Conservation (phyloP, 2,113 vertebrate species). For the Neolamprologus cancellatus region DNA sequence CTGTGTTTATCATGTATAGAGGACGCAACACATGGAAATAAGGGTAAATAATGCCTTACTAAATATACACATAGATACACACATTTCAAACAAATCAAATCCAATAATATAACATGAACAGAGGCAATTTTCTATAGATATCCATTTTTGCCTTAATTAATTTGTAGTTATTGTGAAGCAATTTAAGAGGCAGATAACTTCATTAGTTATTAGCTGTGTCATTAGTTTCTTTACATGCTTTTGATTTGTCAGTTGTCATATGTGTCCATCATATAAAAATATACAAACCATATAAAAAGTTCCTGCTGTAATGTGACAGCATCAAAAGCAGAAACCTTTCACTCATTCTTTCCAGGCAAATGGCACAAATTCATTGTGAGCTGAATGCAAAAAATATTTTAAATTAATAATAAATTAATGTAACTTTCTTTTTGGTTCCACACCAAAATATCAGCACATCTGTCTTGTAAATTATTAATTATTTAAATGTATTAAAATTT, state of each 20-base stretch:
- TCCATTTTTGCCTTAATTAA: neutral
- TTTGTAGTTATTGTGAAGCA: neutral
- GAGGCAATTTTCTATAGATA: neutral
- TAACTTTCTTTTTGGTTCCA: neutral
- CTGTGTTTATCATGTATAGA: neutral
- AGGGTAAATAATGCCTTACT: neutral
- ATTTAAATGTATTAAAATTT: neutral
- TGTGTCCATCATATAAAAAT: neutral
- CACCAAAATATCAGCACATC: neutral
- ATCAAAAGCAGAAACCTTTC: neutral
- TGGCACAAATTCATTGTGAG: neutral
- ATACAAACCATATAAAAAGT: neutral
- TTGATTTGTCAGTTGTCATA: neutral
- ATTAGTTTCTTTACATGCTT: neutral
- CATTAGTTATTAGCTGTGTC: neutral
- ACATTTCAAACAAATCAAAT: neutral
- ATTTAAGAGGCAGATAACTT: neutral
- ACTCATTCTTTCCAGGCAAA: neutral
- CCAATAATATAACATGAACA: neutral
- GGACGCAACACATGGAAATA: neutral
- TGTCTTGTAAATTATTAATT: neutral
- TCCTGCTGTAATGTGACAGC: neutral
- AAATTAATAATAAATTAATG: neutral
- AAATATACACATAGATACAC: neutral
- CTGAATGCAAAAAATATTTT: neutral